These are phyloP conservation scores for Streblospio benedicti DNA, from an alignment of 1,140 invertebrate genomes.

Conservation along the genomic window DNA sequence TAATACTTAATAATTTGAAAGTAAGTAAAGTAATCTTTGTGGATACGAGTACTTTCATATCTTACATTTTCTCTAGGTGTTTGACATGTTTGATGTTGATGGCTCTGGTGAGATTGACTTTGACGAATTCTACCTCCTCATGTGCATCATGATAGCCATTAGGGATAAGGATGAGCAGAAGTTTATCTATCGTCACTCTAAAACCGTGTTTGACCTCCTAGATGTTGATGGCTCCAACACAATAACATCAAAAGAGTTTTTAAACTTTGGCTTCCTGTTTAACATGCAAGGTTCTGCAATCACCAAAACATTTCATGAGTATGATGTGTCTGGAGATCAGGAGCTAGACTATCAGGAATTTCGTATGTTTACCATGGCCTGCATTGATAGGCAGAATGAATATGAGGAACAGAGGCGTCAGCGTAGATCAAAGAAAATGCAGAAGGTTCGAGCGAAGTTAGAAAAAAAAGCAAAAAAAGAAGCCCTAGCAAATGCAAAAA, in stretches of 20 bases:
- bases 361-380: constrained; percentile 33
- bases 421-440: too few relatives aligned
- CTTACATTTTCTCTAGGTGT: too few relatives aligned
- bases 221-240: constrained; percentile 34
- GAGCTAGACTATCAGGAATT: constrained; percentile 29
- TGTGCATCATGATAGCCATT: constrained; percentile 20
- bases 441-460: too few relatives aligned
- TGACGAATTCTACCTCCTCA: constrained; percentile 24
- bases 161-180: constrained; percentile 35
- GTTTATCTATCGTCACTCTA: constrained; percentile 37
- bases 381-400: constrained; percentile 29
- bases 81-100: constrained; percentile 24
- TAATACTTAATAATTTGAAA: too few relatives aligned
- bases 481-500: too few relatives aligned
- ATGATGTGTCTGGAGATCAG: constrained; percentile 38
- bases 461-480: too few relatives aligned
- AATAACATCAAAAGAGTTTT: constrained; percentile 31
- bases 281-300: constrained; percentile 32
- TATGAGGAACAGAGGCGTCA: constrained; percentile 4
- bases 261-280: constrained; percentile 35
- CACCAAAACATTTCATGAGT: constrained; percentile 34
- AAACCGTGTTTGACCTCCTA: constrained; percentile 36
- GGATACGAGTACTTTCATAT: too few relatives aligned
- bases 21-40: too few relatives aligned
- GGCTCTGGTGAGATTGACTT: constrained; percentile 23